phyloP scores from a whole-genome alignment of 2,113 vertebrate genomes.

The Pyxicephalus adspersus region DNA sequence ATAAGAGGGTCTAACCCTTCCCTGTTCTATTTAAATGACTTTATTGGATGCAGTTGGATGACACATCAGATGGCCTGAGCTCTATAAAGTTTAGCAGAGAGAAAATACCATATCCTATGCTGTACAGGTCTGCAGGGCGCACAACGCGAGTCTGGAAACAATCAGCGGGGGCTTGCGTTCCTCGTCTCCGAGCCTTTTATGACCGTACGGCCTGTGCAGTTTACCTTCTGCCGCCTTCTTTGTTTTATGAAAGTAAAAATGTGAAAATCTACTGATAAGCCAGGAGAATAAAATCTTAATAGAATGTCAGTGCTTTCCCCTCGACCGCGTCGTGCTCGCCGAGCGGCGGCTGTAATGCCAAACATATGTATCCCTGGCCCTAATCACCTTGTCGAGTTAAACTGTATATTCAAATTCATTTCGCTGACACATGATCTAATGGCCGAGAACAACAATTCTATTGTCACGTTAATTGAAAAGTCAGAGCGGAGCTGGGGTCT shows the following conservation, averaged over 20 bases:
- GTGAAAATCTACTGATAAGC: constrained; percentile 80
- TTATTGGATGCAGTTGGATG: too few relatives aligned
- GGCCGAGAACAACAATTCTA: constrained; percentile 80
- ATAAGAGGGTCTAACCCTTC: too few relatives aligned
- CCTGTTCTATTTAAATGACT: too few relatives aligned
- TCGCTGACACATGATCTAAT: constrained; percentile 83
- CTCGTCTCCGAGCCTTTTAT: constrained; percentile 55
- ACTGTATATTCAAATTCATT: constrained; percentile 77
- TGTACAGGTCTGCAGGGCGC: not conserved
- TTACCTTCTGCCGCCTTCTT: constrained; percentile 62
- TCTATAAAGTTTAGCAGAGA: not conserved
- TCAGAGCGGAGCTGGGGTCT: constrained; percentile 70
- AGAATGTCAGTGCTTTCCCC: constrained; percentile 67
- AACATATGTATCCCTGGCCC: constrained; percentile 79
- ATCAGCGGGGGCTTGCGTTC: constrained; percentile 51
- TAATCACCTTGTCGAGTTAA: constrained; percentile 80
- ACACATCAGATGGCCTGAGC: too few relatives aligned
- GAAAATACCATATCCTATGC: not conserved
- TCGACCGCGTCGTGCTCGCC: not conserved
- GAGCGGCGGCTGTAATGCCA: constrained; percentile 74
- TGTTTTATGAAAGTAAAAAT: constrained; percentile 72
- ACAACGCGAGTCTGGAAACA: constrained; percentile 53
- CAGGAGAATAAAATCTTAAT: constrained; percentile 76
- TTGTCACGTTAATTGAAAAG: constrained; percentile 80
- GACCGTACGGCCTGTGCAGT: constrained; percentile 54